Conservation (phyloP, 2,113 vertebrate genomes). For the Varanus salvator region DNA sequence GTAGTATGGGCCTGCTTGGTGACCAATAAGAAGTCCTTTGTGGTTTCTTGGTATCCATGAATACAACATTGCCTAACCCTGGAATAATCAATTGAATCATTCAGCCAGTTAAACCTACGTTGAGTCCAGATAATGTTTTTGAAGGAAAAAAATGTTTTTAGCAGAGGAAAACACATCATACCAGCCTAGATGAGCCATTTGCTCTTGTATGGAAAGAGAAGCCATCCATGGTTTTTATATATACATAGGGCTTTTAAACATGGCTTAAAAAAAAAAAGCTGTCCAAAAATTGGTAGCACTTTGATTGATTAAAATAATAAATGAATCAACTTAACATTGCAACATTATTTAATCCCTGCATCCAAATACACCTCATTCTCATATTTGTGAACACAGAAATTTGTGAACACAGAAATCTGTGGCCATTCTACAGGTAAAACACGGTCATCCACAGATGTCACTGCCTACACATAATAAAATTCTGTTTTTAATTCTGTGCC, state of each 20-base stretch:
- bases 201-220: neutral
- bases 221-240: neutral
- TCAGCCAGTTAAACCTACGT: neutral
- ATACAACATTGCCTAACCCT: too few species aligned
- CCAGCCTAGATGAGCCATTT: neutral
- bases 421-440: constrained; percentile 17
- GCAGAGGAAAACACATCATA: too few species aligned
- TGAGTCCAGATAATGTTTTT: neutral
- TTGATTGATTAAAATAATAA: too few species aligned
- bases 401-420: constrained; percentile 37
- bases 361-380: too few species aligned
- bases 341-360: too few species aligned
- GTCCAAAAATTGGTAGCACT: too few species aligned
- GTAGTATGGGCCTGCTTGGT: too few species aligned
- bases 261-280: too few species aligned
- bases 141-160: neutral
- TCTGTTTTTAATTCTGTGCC: too few species aligned
- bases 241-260: neutral
- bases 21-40: too few species aligned
- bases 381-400: constrained; percentile 17
- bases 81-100: neutral
- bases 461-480: constrained; percentile 29
- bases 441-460: constrained; percentile 28
- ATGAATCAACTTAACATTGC: too few species aligned
- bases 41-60: too few species aligned